Conservation (phyloP, 2,113 vertebrate genomes). For the Phodopus roborovskii region DNA sequence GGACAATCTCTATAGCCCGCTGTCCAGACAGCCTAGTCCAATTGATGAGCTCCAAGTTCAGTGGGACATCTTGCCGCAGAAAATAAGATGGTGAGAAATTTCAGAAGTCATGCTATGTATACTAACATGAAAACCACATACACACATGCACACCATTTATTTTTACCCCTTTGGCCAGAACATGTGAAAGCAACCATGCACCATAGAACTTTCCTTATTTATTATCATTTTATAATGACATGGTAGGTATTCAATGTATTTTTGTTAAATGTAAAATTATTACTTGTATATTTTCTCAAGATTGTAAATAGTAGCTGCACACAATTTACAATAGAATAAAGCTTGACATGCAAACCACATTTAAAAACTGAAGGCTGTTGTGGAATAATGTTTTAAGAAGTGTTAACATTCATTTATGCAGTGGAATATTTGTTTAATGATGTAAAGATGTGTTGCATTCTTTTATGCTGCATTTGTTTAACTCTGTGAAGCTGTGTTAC, state of each 20-base stretch:
- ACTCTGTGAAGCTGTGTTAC: background rate
- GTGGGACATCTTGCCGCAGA: background rate
- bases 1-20: background rate
- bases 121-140: too few relatives aligned
- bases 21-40: background rate
- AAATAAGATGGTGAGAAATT: background rate
- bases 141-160: background rate
- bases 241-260: background rate
- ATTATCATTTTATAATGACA: background rate
- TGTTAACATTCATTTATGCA: background rate
- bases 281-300: background rate
- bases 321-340: background rate
- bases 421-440: background rate
- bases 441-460: background rate
- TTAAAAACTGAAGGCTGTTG: background rate
- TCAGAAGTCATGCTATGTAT: too few relatives aligned
- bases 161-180: background rate
- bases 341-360: background rate
- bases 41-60: background rate
- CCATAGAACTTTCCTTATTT: background rate
- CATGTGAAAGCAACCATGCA: background rate
- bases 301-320: background rate
- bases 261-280: background rate
- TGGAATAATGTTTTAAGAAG: background rate
- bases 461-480: background rate